Conservation (phyloP, 1,140 invertebrate genomes). For the Venturia canescens region DNA sequence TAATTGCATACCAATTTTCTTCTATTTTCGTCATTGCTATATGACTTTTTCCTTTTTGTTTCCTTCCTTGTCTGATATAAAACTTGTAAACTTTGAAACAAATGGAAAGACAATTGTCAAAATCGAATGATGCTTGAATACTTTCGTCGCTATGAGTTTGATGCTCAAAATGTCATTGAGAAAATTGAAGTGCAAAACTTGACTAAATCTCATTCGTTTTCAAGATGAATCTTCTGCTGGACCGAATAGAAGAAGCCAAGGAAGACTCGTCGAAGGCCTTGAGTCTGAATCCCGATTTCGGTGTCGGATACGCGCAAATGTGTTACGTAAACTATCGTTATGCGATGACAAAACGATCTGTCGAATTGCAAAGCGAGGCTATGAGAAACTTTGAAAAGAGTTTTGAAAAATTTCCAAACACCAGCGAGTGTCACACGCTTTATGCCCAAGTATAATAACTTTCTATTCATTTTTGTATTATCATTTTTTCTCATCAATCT, state of each 20-base stretch:
- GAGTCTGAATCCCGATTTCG: slow-evolving; percentile 87
- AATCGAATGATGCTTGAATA: too few species aligned
- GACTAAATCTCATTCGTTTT: slow-evolving; percentile 60
- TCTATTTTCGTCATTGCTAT: too few species aligned
- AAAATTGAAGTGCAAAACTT: background rate
- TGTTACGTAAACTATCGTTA: slow-evolving; percentile 90
- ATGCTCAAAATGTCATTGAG: background rate
- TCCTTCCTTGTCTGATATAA: too few species aligned
- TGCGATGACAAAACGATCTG: slow-evolving; percentile 78
- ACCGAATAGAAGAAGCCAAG: slow-evolving; percentile 87
- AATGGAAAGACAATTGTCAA: too few species aligned
- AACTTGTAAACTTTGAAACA: too few species aligned
- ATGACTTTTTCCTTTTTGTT: too few species aligned
- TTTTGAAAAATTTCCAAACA: slow-evolving; percentile 88
- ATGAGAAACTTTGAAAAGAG: slow-evolving; percentile 85
- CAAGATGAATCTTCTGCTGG: slow-evolving; percentile 89
- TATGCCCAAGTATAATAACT: slow-evolving; percentile 84
- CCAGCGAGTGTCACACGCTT: slow-evolving; percentile 89
- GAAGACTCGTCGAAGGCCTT: slow-evolving; percentile 91
- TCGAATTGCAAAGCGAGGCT: slow-evolving; percentile 78
- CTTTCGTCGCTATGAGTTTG: background rate
- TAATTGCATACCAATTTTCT: too few species aligned
- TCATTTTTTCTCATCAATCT: slow-evolving; percentile 34
- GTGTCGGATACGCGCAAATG: slow-evolving; percentile 92
- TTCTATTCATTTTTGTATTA: slow-evolving; percentile 51